Base-by-base conservation (phyloP, 2,797 vertebrate genomes). In the Enteromius paludinosus region DNA sequence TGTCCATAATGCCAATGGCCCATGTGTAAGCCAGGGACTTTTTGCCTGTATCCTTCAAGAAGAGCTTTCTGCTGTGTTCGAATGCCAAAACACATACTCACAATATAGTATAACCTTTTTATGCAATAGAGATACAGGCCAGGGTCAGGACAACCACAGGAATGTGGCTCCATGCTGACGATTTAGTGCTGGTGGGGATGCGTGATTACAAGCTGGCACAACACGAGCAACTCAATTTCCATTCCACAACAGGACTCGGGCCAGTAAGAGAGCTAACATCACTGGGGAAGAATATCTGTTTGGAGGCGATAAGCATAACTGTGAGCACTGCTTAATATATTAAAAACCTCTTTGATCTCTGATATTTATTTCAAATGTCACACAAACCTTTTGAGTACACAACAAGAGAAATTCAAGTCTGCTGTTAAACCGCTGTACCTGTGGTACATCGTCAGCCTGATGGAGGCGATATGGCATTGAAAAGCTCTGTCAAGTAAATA, bases 1-100 rank as follows among this genome's bases (percentile, higher is more conserved):
- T 56, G 49, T 68, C 74, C 5, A 28, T 59, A 71, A 72, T 71
- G 45, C 65, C 38, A 69, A 33, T 59, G n/a, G 45, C 4, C 38
- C 70, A 64, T 62, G 83, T 79, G 70, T 78, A 84, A 71, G 54
- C 70, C 70, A 38, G 52, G 45, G 66, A 69, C 65, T 71, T 89
- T 87, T 80, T 84, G 76, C 80, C 80, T 79, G 79, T 83, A 86
- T 84, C 69, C 4, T 47, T 79, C 77, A 72, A n/a, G 23, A 74
- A 84, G 71, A 87, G 5, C 59, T 80, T 82, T 82, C 61, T 38
- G 75, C 25, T 72, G 49, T 85, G 83, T 28, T n/a, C 28, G 18
- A 30, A 35, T 68, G 79, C 75, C 87, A 86, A 80, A 78, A 69
- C 15, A 77, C 45, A 64, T 54, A 25, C 62, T 71, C 20, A n/a